These are phyloP conservation scores for Mechanitis messenoides DNA, from an alignment of 2,888 invertebrate species.

Conservation along the genomic window DNA sequence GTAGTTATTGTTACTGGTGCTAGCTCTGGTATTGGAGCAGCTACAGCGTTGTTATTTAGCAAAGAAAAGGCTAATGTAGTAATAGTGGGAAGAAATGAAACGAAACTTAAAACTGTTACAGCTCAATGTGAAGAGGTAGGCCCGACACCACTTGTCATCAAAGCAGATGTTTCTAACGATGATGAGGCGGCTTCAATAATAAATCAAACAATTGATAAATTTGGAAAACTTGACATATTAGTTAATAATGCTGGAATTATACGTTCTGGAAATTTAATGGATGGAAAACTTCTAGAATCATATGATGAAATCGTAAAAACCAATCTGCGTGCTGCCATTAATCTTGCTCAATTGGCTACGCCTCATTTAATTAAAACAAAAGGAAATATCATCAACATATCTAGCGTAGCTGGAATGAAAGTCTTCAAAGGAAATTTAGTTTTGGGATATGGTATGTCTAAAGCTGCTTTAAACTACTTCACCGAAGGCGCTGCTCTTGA, in stretches of 20 bases:
- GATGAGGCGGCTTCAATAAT: slow-evolving; percentile 35
- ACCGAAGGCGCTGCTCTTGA: slow-evolving; percentile 72
- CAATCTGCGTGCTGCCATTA: slow-evolving; percentile 38
- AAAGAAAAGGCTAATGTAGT: slow-evolving; percentile 40
- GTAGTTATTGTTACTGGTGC: slow-evolving; percentile 42
- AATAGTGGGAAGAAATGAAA: slow-evolving; percentile 39
- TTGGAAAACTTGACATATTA: slow-evolving; percentile 42
- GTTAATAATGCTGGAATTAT: slow-evolving; percentile 46
- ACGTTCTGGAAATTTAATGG: slow-evolving; percentile 16
- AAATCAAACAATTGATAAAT: slow-evolving; percentile 37
- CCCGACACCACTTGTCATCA: slow-evolving; percentile 32
- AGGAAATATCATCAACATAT: slow-evolving; percentile 45
- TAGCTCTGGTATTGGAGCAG: slow-evolving; percentile 43
- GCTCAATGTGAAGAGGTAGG: slow-evolving; percentile 32
- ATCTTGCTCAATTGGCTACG: slow-evolving; percentile 35
- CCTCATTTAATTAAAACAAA: slow-evolving; percentile 39
- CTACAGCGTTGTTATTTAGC: slow-evolving; percentile 34
- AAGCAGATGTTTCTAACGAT: slow-evolving; percentile 41
- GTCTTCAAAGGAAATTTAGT: neutral
- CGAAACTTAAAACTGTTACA: slow-evolving; percentile 34
- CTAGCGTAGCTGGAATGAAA: slow-evolving; percentile 32
- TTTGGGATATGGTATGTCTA: slow-evolving; percentile 60
- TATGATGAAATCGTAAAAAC: slow-evolving; percentile 38
- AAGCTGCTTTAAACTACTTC: slow-evolving; percentile 42
- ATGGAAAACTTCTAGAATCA: slow-evolving; percentile 24